These are phyloP conservation scores for Drosophila virilis DNA, from an alignment of 1,140 invertebrate genomes.

Conservation along the genomic window DNA sequence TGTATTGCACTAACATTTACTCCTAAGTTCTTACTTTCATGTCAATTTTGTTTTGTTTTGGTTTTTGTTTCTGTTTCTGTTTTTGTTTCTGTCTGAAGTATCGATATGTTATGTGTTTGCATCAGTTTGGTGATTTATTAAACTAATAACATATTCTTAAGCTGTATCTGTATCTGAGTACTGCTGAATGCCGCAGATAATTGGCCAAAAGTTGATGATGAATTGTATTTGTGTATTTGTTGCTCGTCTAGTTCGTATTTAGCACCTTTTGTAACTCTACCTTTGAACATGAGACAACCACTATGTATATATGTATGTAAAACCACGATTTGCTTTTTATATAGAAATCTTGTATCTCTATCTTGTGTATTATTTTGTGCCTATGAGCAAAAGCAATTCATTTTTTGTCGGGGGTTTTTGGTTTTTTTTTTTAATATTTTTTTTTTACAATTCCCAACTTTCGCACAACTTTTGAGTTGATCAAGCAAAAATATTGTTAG, in stretches of 20 bases:
- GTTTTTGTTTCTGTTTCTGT: background rate
- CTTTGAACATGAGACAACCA: conserved; percentile 26
- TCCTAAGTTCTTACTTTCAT: background rate
- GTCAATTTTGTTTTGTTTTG: background rate
- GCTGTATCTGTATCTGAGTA: conserved; percentile 21
- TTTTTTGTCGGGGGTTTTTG: background rate
- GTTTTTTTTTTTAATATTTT: background rate
- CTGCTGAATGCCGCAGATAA: conserved; percentile 11
- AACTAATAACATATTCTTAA: conserved; percentile 5
- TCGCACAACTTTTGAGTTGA: conserved; percentile 14
- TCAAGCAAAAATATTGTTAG: conserved; percentile 27
- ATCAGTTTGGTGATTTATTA: background rate
- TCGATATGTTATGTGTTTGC: conserved; percentile 11
- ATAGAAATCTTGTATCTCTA: conserved; percentile 16
- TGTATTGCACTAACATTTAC: conserved; percentile 30
- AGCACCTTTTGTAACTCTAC: conserved; percentile 27
- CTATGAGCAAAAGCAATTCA: conserved; percentile 1
- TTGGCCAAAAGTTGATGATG: background rate
- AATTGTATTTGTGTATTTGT: conserved; percentile 25
- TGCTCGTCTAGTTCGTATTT: conserved; percentile 30
- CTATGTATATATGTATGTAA: conserved; percentile 49
- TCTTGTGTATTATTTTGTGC: background rate
- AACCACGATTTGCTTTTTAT: conserved; percentile 35
- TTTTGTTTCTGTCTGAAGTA: conserved; percentile 1
- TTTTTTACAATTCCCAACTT: background rate